Percentiles rank a stretch among this genome's conserved stretches.
Evolutionary conservation across 1,140 invertebrate genomes (phyloP).

Genomic region (Metopolophium dirhodum): DNA sequence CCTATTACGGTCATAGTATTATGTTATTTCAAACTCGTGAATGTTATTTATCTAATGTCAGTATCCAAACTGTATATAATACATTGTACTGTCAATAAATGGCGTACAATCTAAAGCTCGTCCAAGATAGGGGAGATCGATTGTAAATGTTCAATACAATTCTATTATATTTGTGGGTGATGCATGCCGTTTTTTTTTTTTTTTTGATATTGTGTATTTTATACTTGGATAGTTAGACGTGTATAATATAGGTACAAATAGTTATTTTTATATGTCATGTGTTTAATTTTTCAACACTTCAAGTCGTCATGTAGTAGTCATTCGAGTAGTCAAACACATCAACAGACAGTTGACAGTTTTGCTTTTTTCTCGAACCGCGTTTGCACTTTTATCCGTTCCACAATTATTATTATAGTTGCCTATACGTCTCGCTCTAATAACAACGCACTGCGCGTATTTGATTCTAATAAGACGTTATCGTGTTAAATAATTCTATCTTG

Average conservation of each 20-base stretch:
- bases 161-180: neutral
- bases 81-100: neutral
- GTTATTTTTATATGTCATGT: too few relatives aligned
- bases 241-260: too few relatives aligned
- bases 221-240: too few relatives aligned
- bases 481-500: too few relatives aligned
- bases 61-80: neutral
- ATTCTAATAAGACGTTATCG: neutral
- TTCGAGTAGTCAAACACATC: too few relatives aligned
- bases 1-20: neutral
- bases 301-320: too few relatives aligned
- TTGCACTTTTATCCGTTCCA: neutral
- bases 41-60: neutral
- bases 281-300: too few relatives aligned
- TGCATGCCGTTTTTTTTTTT: neutral
- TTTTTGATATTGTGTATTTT: too few relatives aligned
- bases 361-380: neutral
- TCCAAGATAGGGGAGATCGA: neutral
- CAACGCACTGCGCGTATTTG: neutral
- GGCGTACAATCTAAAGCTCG: too few relatives aligned
- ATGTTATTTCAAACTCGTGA: neutral
- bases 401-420: too few relatives aligned
- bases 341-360: too few relatives aligned
- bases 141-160: neutral
- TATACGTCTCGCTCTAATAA: too few relatives aligned